Evolutionary conservation across 1,140 invertebrate genomes (phyloP).

Genomic region (Ceratitis capitata): DNA sequence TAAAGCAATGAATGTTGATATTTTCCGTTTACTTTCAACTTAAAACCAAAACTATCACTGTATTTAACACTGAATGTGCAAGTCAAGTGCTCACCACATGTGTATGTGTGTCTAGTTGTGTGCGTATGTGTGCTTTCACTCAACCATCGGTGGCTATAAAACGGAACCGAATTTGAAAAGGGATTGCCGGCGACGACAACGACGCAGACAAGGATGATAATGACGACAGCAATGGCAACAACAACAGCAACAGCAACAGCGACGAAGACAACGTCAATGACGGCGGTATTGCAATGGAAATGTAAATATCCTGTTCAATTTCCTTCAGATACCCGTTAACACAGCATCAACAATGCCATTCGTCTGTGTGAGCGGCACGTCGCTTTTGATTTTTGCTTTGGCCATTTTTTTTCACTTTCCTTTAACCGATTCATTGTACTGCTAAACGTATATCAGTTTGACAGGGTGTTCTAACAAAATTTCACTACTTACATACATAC

Average conservation of each 20-base stretch:
- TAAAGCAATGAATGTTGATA: neutral
- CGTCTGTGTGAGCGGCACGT: neutral
- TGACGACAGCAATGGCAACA: neutral
- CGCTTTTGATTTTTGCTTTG: neutral
- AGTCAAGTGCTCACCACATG: neutral
- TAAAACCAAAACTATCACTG: neutral
- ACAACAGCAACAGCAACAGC: neutral
- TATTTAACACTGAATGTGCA: neutral
- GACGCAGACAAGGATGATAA: no score
- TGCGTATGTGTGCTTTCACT: neutral
- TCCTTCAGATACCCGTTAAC: neutral
- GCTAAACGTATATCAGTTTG: no score
- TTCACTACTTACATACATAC: neutral
- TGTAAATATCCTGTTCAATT: slow-evolving; percentile 37
- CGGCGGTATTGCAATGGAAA: neutral
- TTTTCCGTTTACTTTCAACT: slow-evolving; percentile 17
- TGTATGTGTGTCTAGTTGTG: neutral
- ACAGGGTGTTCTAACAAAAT: no score
- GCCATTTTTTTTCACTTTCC: no score
- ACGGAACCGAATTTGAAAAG: slow-evolving; percentile 13
- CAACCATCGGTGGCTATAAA: slow-evolving; percentile 6
- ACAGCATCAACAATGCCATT: neutral
- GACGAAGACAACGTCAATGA: neutral
- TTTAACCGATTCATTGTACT: no score
- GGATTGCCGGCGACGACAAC: neutral